Evolutionary conservation across 2,888 invertebrate species (phyloP).

Genomic region (Yponomeuta evonymella): DNA sequence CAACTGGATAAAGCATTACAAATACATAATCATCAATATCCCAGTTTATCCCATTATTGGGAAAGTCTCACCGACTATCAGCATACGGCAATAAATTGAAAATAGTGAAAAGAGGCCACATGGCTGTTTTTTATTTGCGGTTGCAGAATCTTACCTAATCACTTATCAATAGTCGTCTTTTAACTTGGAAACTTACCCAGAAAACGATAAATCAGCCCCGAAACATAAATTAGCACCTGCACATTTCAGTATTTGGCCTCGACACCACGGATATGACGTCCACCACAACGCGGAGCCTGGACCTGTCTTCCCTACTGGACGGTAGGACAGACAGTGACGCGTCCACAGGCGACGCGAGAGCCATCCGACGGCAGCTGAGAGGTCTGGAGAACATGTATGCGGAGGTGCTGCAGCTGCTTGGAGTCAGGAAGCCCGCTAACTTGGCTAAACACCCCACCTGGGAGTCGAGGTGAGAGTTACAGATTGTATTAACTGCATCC

Average conservation of each 20-base stretch:
- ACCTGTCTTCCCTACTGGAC: slow-evolving; percentile 87
- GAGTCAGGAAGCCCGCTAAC: slow-evolving; percentile 47
- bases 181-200: no score
- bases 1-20: no score
- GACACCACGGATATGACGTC: slow-evolving; percentile 87
- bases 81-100: no score
- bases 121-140: no score
- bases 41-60: no score
- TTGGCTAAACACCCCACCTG: slow-evolving; percentile 68
- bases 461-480: slow-evolving; percentile 45
- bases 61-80: no score
- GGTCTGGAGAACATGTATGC: slow-evolving; percentile 92
- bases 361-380: slow-evolving; percentile 86
- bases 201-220: no score
- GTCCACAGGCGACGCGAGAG: slow-evolving; percentile 84
- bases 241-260: slow-evolving; percentile 78
- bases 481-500: no score
- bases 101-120: no score
- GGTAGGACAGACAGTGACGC: slow-evolving; percentile 85
- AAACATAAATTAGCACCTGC: background rate
- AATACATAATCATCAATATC: no score
- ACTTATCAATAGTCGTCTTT: no score
- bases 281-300: slow-evolving; percentile 84
- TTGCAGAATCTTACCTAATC: no score
- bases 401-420: slow-evolving; percentile 79